Evolutionary conservation across 2,888 invertebrate genomes (phyloP), one percentile per base, ranked within the genome.

Genomic region (Xanthia icteritia): DNA sequence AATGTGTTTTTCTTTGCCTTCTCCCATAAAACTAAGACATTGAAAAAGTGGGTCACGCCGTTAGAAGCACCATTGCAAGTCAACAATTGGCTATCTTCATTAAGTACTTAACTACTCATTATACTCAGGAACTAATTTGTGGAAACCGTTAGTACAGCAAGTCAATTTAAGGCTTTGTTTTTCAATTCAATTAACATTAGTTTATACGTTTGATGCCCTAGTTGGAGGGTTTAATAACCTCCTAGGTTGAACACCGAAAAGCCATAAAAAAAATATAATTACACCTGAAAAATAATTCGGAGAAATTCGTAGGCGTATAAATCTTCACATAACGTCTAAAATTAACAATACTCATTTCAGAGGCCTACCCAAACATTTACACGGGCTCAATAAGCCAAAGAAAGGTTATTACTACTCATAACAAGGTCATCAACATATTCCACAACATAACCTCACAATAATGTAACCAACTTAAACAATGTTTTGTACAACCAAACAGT

Each of bases 21-120:
- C 76, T 87, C 86, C 86, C 86, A 84, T 86, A 81, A 83, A 83
- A 79, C 79, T 76, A 76, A 83, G 79, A 79, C 83, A 73, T 72
- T 76, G 48, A 67, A 65, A 65, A 88, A 84, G 79, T 77, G 63
- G 83, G 75, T 58, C 76, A 70, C 56, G 65, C 79, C 76, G 75
- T 79, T 87, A 74, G 71, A 70, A 58, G 72, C 75, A 80, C 79
- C 75, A 85, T 68, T 73, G 69, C 67, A 65, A 73, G 78, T 78
- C 76, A 80, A 86, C 77, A 83, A 78, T 79, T 64, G 68, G 23
- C 56, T 45, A 79, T 72, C 68, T 71, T 83, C 68, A 80, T 80
- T 80, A 73, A 73, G n/a, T 58, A 54, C 63, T 56, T 79, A 36
- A 13, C 15, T 23, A 42, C 20, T 71, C 27, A 58, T 71, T 60